Evolutionary conservation across 2,888 invertebrate species (phyloP).

Genomic region (Rhogogaster chlorosoma): DNA sequence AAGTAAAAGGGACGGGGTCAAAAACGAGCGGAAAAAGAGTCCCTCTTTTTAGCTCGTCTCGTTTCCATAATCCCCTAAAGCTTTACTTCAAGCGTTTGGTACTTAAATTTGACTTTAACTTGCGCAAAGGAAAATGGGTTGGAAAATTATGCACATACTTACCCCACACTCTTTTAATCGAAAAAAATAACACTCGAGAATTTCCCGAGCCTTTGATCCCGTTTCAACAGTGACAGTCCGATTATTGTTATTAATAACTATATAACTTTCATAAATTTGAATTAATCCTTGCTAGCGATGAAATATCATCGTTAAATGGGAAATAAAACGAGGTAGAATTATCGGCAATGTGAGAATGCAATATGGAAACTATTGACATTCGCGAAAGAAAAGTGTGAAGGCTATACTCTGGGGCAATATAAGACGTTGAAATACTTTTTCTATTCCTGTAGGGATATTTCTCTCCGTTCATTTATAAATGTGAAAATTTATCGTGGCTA

Average conservation of each 20-base stretch:
- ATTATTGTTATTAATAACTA: neutral
- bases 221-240: neutral
- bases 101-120: neutral
- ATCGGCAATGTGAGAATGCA: too few relatives aligned
- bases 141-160: neutral
- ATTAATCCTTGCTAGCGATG: too few relatives aligned
- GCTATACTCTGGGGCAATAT: too few relatives aligned
- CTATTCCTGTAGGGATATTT: too few relatives aligned
- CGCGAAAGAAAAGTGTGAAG: neutral
- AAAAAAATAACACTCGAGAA: neutral
- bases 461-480: too few relatives aligned
- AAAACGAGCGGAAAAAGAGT: neutral
- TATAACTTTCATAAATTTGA: neutral
- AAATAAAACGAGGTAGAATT: too few relatives aligned
- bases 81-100: neutral
- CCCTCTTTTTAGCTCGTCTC: neutral
- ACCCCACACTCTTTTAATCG: neutral
- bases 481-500: neutral
- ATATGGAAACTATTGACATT: neutral
- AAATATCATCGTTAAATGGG: too few relatives aligned
- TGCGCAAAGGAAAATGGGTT: neutral
- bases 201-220: neutral
- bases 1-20: neutral
- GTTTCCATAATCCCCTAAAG: constrained; percentile 12
- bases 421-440: too few relatives aligned